phyloP scores from a whole-genome alignment of 2,113 vertebrate species.

The Mormyrus lacerda region DNA sequence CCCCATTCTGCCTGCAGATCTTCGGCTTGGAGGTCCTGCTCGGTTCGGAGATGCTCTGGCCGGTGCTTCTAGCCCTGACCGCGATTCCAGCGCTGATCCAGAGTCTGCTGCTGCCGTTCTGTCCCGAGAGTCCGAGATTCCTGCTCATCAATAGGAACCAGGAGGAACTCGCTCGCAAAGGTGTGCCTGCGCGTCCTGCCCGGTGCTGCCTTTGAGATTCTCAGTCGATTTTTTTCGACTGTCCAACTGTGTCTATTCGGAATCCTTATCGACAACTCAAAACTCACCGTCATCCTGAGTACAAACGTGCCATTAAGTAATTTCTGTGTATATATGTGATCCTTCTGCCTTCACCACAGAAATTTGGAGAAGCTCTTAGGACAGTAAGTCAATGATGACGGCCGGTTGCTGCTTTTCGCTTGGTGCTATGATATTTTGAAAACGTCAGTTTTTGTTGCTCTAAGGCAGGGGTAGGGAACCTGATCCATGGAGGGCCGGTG shows the following conservation, averaged over 20 bases:
- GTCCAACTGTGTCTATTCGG: background rate
- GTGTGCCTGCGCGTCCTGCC: slow-evolving; percentile 30
- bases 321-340: background rate
- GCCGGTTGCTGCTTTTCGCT: background rate
- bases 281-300: background rate
- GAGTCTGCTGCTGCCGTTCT: slow-evolving; percentile 64
- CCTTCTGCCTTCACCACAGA: background rate
- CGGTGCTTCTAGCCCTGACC: slow-evolving; percentile 57
- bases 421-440: background rate
- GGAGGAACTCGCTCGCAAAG: slow-evolving; percentile 61
- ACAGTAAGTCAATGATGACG: background rate
- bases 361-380: background rate
- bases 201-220: background rate
- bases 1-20: slow-evolving; percentile 37
- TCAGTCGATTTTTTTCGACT: background rate
- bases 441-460: background rate
- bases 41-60: slow-evolving; percentile 60
- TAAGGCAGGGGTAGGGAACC: no score
- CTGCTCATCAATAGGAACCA: slow-evolving; percentile 67
- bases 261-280: background rate
- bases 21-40: slow-evolving; percentile 61
- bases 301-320: background rate
- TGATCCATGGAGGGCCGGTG: no score
- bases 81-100: slow-evolving; percentile 57
- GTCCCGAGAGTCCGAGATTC: slow-evolving; percentile 64